These are phyloP conservation scores for Elanoides forficatus DNA, from an alignment of 2,113 vertebrate species.

Conservation along the genomic window DNA sequence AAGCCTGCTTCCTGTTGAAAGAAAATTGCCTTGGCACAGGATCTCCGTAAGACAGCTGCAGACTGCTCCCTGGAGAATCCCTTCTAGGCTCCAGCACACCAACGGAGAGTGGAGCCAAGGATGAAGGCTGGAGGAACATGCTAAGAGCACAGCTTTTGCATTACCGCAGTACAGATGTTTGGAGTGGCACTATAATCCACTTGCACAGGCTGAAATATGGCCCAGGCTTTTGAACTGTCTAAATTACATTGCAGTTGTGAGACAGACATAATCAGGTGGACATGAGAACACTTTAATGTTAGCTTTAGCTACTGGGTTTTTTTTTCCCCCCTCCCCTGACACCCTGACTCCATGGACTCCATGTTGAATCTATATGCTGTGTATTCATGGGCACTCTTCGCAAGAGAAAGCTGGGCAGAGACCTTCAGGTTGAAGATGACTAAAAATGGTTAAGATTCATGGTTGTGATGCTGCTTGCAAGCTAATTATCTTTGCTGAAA, in stretches of 20 bases:
- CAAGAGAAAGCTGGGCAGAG: not conserved
- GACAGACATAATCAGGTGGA: not conserved
- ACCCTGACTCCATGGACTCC: not conserved
- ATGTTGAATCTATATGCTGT: not conserved
- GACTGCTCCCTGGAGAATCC: not conserved
- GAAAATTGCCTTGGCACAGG: not conserved
- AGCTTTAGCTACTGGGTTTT: not conserved
- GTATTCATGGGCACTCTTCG: not conserved
- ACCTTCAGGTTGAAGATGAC: not conserved
- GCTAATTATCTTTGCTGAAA: not conserved
- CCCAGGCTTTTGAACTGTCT: not conserved
- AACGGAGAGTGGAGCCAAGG: not conserved
- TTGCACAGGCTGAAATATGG: not conserved
- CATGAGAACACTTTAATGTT: not conserved
- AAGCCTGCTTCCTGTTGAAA: not conserved
- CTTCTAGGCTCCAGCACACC: not conserved
- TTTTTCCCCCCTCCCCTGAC: fast-evolving
- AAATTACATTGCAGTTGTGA: not conserved
- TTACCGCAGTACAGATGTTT: not conserved
- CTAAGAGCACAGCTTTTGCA: not conserved
- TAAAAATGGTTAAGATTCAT: not conserved
- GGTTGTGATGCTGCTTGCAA: not conserved
- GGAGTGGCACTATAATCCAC: not conserved
- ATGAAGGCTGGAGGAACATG: not conserved
- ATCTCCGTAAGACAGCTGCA: not conserved